Conservation (phyloP, 2,113 vertebrate genomes). For the Phaethon lepturus region DNA sequence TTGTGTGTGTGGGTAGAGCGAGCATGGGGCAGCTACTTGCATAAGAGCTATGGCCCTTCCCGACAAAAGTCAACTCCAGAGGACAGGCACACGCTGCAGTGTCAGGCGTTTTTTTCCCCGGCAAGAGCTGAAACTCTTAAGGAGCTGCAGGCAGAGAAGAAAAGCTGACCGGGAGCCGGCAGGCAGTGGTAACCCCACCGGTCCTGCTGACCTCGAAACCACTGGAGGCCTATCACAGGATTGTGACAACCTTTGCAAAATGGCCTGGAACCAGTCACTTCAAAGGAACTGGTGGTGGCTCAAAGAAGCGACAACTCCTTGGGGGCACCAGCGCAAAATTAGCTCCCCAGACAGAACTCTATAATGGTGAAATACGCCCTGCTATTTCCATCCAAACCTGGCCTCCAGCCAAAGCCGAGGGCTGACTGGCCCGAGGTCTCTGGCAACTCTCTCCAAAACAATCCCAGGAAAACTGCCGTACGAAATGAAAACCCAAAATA, state of each 20-base stretch:
- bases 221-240: not conserved
- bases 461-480: not conserved
- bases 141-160: not conserved
- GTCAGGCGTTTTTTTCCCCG: not conserved
- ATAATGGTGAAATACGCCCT: not conserved
- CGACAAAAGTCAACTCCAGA: not conserved
- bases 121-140: not conserved
- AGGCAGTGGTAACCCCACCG: not conserved
- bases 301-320: not conserved
- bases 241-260: not conserved
- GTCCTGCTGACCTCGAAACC: not conserved
- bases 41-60: not conserved
- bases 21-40: not conserved
- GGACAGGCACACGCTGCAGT: not conserved
- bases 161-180: not conserved
- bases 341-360: not conserved
- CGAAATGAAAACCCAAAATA: not conserved
- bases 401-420: not conserved
- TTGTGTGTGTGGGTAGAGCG: not conserved
- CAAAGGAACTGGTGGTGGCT: not conserved
- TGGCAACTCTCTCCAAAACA: constrained; percentile 46
- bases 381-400: not conserved
- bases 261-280: not conserved
- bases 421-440: not conserved
- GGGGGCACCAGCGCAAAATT: not conserved